Percentiles rank a stretch among this genome's conserved stretches.
Conservation (phyloP, 2,797 vertebrate species). For the Gambusia yucatana region DNA sequence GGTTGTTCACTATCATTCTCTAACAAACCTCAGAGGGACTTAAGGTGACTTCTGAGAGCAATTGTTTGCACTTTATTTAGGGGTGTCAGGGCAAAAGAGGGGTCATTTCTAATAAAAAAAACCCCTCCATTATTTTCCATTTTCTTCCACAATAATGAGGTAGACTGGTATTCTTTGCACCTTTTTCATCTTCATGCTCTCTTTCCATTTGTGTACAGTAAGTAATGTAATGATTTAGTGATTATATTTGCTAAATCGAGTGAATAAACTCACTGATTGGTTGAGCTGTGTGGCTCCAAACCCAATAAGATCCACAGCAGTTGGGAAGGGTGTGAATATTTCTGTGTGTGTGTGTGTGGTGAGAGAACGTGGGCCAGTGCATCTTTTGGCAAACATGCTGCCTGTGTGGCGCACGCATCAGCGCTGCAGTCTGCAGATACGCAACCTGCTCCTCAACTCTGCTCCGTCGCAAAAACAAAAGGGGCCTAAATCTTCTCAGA, state of each 20-base stretch:
- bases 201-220: too few species aligned
- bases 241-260: neutral
- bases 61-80: neutral
- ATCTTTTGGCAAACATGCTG: conserved; percentile 59
- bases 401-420: conserved; percentile 50
- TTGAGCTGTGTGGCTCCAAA: neutral
- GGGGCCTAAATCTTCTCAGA: conserved; percentile 75
- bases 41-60: neutral
- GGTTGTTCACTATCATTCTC: neutral
- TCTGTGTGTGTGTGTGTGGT: conserved; percentile 53
- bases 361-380: conserved; percentile 59
- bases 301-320: neutral
- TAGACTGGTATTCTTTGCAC: neutral
- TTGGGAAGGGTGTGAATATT: neutral
- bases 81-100: neutral
- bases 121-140: neutral
- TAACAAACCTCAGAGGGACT: neutral
- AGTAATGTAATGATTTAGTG: neutral
- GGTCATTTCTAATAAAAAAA: neutral
- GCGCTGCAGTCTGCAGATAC: conserved; percentile 76
- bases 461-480: conserved; percentile 74
- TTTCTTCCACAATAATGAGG: neutral
- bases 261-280: neutral
- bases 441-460: conserved; percentile 70
- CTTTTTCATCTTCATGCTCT: neutral